A percentile compares a stretch with the other conserved stretches of the same genome.
phyloP scores from a whole-genome alignment of 2,888 invertebrate species.

The Sarcophaga carnaria region DNA sequence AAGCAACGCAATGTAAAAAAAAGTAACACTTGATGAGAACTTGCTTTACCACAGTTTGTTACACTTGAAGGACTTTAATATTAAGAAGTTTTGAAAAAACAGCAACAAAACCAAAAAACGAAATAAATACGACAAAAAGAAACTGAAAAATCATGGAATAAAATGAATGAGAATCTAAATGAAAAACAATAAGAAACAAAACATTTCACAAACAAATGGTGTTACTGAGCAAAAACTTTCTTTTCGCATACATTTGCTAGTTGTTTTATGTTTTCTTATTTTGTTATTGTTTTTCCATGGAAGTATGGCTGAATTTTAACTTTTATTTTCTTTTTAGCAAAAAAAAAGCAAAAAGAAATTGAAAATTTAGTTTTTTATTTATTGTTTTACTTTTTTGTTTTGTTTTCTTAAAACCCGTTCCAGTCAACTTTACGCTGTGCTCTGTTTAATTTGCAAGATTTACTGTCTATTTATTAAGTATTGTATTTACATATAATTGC shows the following conservation, averaged over 20 bases:
- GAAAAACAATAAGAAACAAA: not conserved
- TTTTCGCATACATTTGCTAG: not conserved
- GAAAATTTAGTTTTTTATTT: constrained; percentile 32
- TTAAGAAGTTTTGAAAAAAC: not conserved
- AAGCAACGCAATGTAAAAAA: constrained; percentile 17
- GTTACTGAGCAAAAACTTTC: constrained; percentile 19
- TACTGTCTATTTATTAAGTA: constrained; percentile 47
- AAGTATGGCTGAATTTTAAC: not conserved
- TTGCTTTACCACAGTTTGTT: constrained; percentile 50
- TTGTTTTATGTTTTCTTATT: not conserved
- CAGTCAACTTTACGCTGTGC: not conserved
- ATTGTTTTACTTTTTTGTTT: constrained; percentile 17
- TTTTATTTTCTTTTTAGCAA: not conserved
- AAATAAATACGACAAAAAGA: too few species aligned
- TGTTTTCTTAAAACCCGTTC: not conserved
- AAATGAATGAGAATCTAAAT: too few species aligned
- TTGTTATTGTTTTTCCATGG: not conserved
- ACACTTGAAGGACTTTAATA: constrained; percentile 52
- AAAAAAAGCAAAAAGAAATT: not conserved
- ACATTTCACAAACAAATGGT: constrained; percentile 41
- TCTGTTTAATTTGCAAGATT: constrained; percentile 1
- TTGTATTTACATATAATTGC: constrained; percentile 55
- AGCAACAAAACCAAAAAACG: not conserved
- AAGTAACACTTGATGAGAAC: constrained; percentile 26
- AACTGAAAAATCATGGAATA: too few species aligned